phyloP scores from a whole-genome alignment of 2,113 vertebrate genomes.

The Hiodon alosoides region DNA sequence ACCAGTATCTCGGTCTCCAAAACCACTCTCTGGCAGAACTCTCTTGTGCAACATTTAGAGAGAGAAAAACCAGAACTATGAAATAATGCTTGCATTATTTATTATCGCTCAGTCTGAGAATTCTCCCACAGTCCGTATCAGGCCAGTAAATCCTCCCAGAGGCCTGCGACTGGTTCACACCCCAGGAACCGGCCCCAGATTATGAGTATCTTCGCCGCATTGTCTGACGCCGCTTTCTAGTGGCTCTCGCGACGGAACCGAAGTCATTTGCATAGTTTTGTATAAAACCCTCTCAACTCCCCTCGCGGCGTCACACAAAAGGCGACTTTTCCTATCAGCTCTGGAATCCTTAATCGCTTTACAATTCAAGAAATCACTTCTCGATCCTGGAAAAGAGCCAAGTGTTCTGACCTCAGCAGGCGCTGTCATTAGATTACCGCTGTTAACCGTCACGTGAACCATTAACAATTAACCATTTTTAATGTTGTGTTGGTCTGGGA shows the following conservation, averaged over 20 bases:
- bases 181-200: neutral
- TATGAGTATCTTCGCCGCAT: constrained; percentile 11
- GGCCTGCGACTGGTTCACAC: neutral
- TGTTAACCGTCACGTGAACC: no score
- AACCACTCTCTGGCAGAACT: neutral
- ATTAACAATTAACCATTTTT: no score
- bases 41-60: neutral
- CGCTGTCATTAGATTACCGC: no score
- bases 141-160: neutral
- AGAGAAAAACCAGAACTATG: neutral
- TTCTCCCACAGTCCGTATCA: no score
- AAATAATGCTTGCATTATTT: neutral
- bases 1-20: neutral
- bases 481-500: no score
- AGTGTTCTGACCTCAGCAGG: no score
- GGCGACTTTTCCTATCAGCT: no score
- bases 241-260: constrained; percentile 53
- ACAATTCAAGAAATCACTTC: no score
- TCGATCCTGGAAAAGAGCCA: no score
- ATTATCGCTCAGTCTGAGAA: neutral
- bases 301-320: constrained; percentile 3
- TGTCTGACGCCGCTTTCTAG: constrained; percentile 48
- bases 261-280: constrained; percentile 65
- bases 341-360: no score
- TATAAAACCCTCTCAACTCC: constrained; percentile 62